Evolutionary conservation across 2,113 vertebrate genomes (phyloP).

Genomic region (Coryphaenoides rupestris): DNA sequence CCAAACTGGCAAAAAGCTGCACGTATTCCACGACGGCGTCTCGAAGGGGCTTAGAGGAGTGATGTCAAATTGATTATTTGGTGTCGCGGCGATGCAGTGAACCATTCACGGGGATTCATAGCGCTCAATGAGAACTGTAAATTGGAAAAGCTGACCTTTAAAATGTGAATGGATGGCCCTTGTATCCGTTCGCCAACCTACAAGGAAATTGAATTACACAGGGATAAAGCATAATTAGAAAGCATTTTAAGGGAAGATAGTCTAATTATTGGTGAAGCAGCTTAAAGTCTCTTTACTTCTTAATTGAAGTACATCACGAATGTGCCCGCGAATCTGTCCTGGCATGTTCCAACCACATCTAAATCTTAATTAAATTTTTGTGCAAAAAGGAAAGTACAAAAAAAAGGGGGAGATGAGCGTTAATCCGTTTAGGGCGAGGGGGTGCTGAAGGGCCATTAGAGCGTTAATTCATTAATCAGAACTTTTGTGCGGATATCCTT

Average conservation of each 20-base stretch:
- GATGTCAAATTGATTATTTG: no score
- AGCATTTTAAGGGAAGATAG: conserved; percentile 69
- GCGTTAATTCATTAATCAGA: conserved; percentile 77
- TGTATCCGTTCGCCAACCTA: conserved; percentile 40
- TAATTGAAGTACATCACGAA: conserved; percentile 73
- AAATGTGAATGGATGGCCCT: conserved; percentile 48
- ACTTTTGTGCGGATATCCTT: conserved; percentile 66
- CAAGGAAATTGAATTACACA: conserved; percentile 70
- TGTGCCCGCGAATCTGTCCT: conserved; percentile 68
- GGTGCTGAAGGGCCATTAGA: conserved; percentile 74
- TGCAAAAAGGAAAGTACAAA: conserved; percentile 64
- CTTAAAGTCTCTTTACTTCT: conserved; percentile 73
- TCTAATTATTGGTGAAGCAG: conserved; percentile 77
- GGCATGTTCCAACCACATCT: conserved; percentile 77
- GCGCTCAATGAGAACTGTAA: conserved; percentile 20
- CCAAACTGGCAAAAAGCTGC: no score
- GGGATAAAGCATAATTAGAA: conserved; percentile 73
- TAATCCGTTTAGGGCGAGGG: conserved; percentile 76
- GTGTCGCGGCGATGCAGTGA: no score
- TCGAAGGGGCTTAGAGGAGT: no score
- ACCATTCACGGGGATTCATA: conserved; percentile 12
- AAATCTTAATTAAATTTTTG: conserved; percentile 79
- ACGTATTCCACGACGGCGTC: no score
- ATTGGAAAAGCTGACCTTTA: conserved; percentile 51
- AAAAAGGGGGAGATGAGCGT: conserved; percentile 60